Evolutionary conservation across 1,140 invertebrate genomes (phyloP).

Genomic region (Notospermus geniculatus): DNA sequence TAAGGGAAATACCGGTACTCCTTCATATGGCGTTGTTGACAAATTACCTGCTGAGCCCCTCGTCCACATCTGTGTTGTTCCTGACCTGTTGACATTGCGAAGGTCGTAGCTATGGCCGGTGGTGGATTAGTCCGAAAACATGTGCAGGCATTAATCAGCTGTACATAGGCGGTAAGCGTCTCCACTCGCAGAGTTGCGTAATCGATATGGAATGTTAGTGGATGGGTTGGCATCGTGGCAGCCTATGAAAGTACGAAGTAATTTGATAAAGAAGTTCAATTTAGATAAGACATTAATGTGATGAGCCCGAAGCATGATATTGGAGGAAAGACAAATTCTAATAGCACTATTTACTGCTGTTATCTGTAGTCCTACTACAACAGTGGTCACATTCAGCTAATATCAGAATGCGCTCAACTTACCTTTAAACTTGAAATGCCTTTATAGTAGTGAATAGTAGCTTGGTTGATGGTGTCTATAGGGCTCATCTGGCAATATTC

Average conservation of each 20-base stretch:
- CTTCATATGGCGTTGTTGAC: no score
- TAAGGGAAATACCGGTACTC: no score
- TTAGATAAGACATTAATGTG: no score
- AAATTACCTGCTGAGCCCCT: slow-evolving; percentile 69
- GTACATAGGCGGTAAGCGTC: slow-evolving; percentile 72
- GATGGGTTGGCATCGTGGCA: slow-evolving; percentile 66
- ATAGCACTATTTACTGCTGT: no score
- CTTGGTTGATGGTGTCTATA: slow-evolving; percentile 6
- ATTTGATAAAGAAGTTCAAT: neutral
- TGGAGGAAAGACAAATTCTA: no score
- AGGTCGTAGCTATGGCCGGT: slow-evolving; percentile 82
- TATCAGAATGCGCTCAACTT: neutral
- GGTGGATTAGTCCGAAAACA: slow-evolving; percentile 86
- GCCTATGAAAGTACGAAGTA: slow-evolving; percentile 59
- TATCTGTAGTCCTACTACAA: no score
- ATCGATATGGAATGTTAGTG: slow-evolving; percentile 74
- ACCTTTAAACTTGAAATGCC: slow-evolving; percentile 8
- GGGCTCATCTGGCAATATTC: slow-evolving; percentile 15
- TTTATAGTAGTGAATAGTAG: slow-evolving; percentile 6
- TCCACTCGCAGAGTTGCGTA: slow-evolving; percentile 74
- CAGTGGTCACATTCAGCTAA: no score
- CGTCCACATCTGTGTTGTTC: slow-evolving; percentile 80
- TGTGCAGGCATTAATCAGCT: slow-evolving; percentile 62
- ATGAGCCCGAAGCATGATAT: no score
- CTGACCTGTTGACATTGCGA: slow-evolving; percentile 75